Conservation (phyloP, 2,113 vertebrate species). For the Scartelaos histophorus region DNA sequence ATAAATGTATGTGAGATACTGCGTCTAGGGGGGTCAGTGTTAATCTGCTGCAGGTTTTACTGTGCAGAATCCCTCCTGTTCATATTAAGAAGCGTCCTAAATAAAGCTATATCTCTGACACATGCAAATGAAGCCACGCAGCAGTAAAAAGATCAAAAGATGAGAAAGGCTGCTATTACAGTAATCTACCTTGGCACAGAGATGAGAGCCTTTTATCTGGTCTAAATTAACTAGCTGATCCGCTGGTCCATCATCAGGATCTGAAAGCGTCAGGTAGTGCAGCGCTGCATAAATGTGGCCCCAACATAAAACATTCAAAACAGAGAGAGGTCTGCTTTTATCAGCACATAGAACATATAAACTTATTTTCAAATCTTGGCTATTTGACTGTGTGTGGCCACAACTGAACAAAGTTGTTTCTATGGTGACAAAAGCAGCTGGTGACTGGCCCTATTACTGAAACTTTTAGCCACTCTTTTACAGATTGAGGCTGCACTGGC, state of each 20-base stretch:
- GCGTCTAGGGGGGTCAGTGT: slow-evolving; percentile 63
- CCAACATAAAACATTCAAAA: slow-evolving; percentile 63
- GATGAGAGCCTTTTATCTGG: slow-evolving; percentile 73
- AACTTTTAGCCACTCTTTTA: slow-evolving; percentile 29
- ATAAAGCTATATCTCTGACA: slow-evolving; percentile 76
- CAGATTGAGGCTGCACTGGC: slow-evolving; percentile 25
- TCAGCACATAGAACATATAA: slow-evolving; percentile 42
- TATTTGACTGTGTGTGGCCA: slow-evolving; percentile 5
- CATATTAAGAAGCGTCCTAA: slow-evolving; percentile 71
- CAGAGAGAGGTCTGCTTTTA: slow-evolving; percentile 58
- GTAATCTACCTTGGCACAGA: slow-evolving; percentile 72
- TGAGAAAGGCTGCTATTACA: slow-evolving; percentile 74
- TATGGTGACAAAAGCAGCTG: slow-evolving; percentile 17
- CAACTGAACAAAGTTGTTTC: slow-evolving; percentile 10
- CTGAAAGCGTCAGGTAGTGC: slow-evolving; percentile 64
- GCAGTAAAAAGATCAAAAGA: slow-evolving; percentile 77
- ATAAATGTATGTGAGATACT: slow-evolving; percentile 46
- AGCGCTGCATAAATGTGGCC: slow-evolving; percentile 54
- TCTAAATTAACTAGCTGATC: slow-evolving; percentile 74
- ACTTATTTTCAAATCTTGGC: slow-evolving; percentile 49
- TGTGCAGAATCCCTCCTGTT: slow-evolving; percentile 67
- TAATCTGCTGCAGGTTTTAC: slow-evolving; percentile 72
- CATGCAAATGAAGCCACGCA: slow-evolving; percentile 78
- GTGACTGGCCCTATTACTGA: not conserved
- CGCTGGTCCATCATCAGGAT: slow-evolving; percentile 63